Percentiles rank a stretch among this genome's conserved stretches.
These are phyloP conservation scores for Vicugna pacos DNA, from an alignment of 2,113 vertebrate genomes.

Conservation along the genomic window DNA sequence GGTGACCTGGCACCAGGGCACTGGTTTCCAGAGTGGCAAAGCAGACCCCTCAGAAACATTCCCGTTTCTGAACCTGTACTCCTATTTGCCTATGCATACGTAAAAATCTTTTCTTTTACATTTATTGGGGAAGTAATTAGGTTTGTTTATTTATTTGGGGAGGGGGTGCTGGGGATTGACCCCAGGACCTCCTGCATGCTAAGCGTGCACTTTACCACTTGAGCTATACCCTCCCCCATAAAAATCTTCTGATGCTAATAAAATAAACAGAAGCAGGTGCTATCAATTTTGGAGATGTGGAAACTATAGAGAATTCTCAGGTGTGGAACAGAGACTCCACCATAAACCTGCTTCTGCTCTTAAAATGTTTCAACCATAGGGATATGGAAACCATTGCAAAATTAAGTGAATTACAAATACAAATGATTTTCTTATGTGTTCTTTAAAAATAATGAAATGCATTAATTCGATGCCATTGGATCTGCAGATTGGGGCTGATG, in stretches of 20 bases:
- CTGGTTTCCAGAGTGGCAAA: not conserved
- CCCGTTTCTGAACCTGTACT: not conserved
- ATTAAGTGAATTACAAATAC: conserved; percentile 6
- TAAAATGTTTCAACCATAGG: not conserved
- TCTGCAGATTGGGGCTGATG: not conserved
- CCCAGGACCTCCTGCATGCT: no score
- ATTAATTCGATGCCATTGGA: not conserved
- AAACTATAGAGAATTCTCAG: not conserved
- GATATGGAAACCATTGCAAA: not conserved
- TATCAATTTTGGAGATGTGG: not conserved
- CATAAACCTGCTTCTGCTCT: not conserved
- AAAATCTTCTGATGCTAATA: not conserved
- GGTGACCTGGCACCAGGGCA: not conserved
- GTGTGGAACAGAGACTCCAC: not conserved
- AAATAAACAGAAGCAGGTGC: not conserved
- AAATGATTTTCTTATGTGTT: not conserved
- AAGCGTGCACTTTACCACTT: no score
- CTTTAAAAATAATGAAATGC: not conserved
- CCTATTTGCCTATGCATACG: not conserved
- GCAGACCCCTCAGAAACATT: not conserved
- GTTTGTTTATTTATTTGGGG: no score
- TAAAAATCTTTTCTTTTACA: not conserved
- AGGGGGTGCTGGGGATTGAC: no score
- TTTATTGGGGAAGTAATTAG: no score
- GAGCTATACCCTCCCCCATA: no score